A percentile compares a stretch with the other conserved stretches of the same genome.
These are phyloP conservation scores for Drosophila virilis DNA, from an alignment of 1,140 invertebrate genomes.

Conservation along the genomic window DNA sequence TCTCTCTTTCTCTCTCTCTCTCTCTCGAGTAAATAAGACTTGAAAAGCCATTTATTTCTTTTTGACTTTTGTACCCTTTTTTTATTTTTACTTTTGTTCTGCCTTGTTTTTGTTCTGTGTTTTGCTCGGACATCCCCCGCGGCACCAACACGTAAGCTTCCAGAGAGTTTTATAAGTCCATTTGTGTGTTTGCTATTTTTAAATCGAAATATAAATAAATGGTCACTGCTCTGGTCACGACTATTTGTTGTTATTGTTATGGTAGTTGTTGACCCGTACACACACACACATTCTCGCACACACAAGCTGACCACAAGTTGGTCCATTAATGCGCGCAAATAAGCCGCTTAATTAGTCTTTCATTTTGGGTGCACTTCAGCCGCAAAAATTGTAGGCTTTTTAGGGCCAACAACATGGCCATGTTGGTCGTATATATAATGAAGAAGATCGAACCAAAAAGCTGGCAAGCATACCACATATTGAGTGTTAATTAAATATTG, in stretches of 20 bases:
- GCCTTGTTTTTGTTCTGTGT: conserved; percentile 6
- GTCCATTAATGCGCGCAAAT: conserved; percentile 81
- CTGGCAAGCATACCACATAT: conserved; percentile 39
- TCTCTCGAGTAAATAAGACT: conserved; percentile 73
- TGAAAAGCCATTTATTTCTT: conserved; percentile 79
- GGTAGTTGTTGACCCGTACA: conserved; percentile 39
- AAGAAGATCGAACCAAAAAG: conserved; percentile 66
- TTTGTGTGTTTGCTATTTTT: conserved; percentile 75
- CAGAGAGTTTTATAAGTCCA: conserved; percentile 76
- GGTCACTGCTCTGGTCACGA: conserved; percentile 51
- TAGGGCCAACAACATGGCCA: conserved; percentile 37
- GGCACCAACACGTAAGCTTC: conserved; percentile 61
- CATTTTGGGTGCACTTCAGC: conserved; percentile 71
- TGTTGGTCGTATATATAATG: conserved; percentile 65
- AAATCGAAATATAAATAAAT: conserved; percentile 80
- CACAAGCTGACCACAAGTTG: conserved; percentile 63
- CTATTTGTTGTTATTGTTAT: conserved; percentile 40
- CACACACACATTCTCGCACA: conserved; percentile 6
- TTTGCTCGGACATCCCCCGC: conserved; percentile 6
- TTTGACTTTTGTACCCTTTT: conserved; percentile 78
- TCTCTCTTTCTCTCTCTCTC: neutral
- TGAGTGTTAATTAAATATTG: conserved; percentile 75
- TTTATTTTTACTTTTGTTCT: conserved; percentile 13
- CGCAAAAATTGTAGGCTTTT: conserved; percentile 75
- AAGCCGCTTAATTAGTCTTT: conserved; percentile 81